Evolutionary conservation across 2,888 invertebrate genomes (phyloP).

Genomic region (Drosophila percnosoma): DNA sequence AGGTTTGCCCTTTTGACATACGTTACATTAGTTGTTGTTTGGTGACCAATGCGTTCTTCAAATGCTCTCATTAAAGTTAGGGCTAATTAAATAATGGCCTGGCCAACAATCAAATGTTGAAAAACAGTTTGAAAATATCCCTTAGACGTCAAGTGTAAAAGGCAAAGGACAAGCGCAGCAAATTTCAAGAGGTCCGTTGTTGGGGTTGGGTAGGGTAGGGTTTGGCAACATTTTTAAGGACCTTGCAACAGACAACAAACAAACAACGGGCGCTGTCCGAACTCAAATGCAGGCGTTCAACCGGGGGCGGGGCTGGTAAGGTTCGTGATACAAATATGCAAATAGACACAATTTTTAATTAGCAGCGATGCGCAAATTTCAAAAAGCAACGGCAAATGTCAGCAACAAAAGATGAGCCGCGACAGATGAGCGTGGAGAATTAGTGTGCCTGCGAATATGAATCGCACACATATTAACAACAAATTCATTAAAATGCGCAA

Average conservation of each 20-base stretch:
- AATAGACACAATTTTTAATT: slow-evolving; percentile 80
- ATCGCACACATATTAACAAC: slow-evolving; percentile 68
- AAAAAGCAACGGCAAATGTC: slow-evolving; percentile 66
- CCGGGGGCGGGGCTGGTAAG: not conserved
- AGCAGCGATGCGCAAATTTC: slow-evolving; percentile 80
- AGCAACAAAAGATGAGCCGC: slow-evolving; percentile 75
- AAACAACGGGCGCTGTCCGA: slow-evolving; percentile 50
- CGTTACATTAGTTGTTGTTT: slow-evolving; percentile 28
- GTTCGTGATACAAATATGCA: slow-evolving; percentile 71
- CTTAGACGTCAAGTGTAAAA: slow-evolving; percentile 14
- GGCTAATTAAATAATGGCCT: slow-evolving; percentile 58
- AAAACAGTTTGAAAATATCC: slow-evolving; percentile 40
- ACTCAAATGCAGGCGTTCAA: slow-evolving; percentile 69
- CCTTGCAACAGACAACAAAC: slow-evolving; percentile 66
- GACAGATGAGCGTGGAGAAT: slow-evolving; percentile 54
- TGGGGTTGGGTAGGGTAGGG: not conserved
- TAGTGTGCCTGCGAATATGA: slow-evolving; percentile 47
- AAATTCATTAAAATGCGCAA: slow-evolving; percentile 78
- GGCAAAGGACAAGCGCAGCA: slow-evolving; percentile 66
- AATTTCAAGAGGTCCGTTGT: slow-evolving; percentile 41
- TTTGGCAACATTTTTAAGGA: slow-evolving; percentile 36
- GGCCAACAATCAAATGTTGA: slow-evolving; percentile 39
- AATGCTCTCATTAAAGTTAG: slow-evolving; percentile 53
- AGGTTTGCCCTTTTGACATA: slow-evolving; percentile 47
- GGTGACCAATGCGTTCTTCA: slow-evolving; percentile 40